Evolutionary conservation across 2,888 invertebrate species (phyloP), one percentile per base, ranked within the genome.

Genomic region (Melanotus villosus): DNA sequence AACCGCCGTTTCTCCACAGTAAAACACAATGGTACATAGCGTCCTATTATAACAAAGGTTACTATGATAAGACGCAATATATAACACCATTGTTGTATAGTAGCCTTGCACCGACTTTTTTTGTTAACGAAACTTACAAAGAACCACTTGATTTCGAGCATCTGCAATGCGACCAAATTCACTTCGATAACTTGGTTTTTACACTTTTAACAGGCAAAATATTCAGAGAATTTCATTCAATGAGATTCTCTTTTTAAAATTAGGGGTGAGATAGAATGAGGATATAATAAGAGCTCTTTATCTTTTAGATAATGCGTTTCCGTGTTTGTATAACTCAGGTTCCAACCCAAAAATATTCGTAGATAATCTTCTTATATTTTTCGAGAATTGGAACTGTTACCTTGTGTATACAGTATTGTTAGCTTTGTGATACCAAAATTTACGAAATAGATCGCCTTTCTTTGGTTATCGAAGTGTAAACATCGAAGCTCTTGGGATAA

Each of bases 381-480:
- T 26, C 43, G 45, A 63, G 58, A 68, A 68, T 64, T 58, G 64
- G 47, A 68, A 62, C 50, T 60, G 57, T 68, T 68, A 56, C 32
- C 50, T 41, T 62, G 62, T 60, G 67, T 67, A 38, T 56, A 54
- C 30, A 57, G 38, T 43, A 68, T 71, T 73, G 73, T 73, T 73
- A 72, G 72, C 72, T 73, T 73, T 73, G 65, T 72, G 73, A 73
- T 73, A 73, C 65, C 68, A 70, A 59, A 68, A 64, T 68, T 71
- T 67, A 71, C 64, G 58, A 63, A 68, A 73, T 71, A 73, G 74
- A 70, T 74, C 71, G 71, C 67, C 69, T 63, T 74, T 74, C 72
- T 70, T 66, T 59, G 65, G 59, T 73, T 74, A 74, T 74, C 74
- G 69, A 64, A 65, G 68, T 65, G 68, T 65, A 71, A 71, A 71